Base-by-base conservation (phyloP, 53 echinoderm and acorn worm species). In the Hippasteria phrygiana region DNA sequence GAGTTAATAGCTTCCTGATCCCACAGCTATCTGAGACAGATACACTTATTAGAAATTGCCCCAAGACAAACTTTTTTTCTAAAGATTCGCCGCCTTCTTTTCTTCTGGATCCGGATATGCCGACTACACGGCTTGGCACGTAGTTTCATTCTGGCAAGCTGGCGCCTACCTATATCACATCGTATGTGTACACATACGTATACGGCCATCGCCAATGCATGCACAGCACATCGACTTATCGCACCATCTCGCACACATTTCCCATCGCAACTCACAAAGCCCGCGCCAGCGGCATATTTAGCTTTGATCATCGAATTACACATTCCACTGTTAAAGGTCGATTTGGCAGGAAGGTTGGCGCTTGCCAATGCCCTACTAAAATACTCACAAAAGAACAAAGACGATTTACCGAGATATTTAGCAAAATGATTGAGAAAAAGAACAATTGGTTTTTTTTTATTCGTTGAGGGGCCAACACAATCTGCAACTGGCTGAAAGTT, bases 281-380 rank as follows among this genome's bases (percentile, higher is more conserved):
- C 65, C 63, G 43, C 63, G 50, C 82, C 66, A 31, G 82, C 82
- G 82, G 82, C 65, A 66, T 66, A 46, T 64, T 82, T 65, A 82
- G 82, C 82, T 82, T 82, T 82, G 82, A 82, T 82, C 82, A 64
- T 82, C 82, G 66, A 45, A 65, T 82, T 82, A 82, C 82, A 82
- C 82, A 82, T 82, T 82, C 82, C 82, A 46, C 40, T 29, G 40
- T 36, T 36, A 67, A 67, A 67, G 69, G 69, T 80, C 28, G 41
- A 31, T 64, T 34, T 75, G 2, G 32, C 12, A 75, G 75, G 73
- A 41, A 40, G 43, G 73, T 40, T 73, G 73, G 73, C 73, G 73
- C 73, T 73, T 16, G 12, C 73, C 24, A 0, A 70, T 8, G 24
- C n/a, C 34, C 69, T 35, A 35, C 35, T 67, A 67, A 67, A 3